Evolutionary conservation across 1,140 invertebrate species (phyloP).

Genomic region (Periplaneta americana): DNA sequence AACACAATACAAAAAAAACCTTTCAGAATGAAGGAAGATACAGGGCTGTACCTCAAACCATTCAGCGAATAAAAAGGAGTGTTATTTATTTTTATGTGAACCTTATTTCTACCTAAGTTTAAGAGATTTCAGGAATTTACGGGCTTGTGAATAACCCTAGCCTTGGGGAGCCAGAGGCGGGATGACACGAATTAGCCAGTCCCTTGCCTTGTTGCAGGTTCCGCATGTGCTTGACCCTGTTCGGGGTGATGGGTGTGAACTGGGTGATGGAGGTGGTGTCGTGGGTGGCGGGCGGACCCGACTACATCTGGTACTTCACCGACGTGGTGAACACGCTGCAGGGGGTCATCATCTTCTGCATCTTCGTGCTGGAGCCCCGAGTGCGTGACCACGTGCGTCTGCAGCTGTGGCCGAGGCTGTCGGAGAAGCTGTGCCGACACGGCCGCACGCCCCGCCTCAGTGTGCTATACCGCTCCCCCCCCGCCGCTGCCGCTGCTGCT

Average conservation of each 20-base stretch:
- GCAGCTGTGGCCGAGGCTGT: neutral
- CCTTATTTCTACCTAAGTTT: too few species aligned
- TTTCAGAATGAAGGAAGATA: too few species aligned
- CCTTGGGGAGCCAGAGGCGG: too few species aligned
- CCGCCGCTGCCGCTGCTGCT: neutral
- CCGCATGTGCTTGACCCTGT: slow-evolving; percentile 41
- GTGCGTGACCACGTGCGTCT: slow-evolving; percentile 34
- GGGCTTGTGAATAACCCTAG: too few species aligned
- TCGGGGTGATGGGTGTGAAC: slow-evolving; percentile 48
- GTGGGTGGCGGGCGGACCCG: slow-evolving; percentile 38
- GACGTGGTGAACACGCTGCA: slow-evolving; percentile 45
- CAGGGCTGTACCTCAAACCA: too few species aligned
- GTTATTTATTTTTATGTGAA: too few species aligned
- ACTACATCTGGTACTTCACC: slow-evolving; percentile 47
- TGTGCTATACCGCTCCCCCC: neutral
- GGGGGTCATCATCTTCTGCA: slow-evolving; percentile 42
- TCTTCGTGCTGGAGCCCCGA: slow-evolving; percentile 46
- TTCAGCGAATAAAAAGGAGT: too few species aligned
- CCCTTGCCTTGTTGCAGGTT: too few species aligned
- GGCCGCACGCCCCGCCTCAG: neutral
- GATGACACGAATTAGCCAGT: too few species aligned
- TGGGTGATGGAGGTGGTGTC: slow-evolving; percentile 50
- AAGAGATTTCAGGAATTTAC: too few species aligned
- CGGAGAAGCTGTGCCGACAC: neutral
- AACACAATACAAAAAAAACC: too few species aligned